These are phyloP conservation scores for Hyperoplus immaculatus DNA, from an alignment of 2,797 vertebrate species.

Conservation along the genomic window DNA sequence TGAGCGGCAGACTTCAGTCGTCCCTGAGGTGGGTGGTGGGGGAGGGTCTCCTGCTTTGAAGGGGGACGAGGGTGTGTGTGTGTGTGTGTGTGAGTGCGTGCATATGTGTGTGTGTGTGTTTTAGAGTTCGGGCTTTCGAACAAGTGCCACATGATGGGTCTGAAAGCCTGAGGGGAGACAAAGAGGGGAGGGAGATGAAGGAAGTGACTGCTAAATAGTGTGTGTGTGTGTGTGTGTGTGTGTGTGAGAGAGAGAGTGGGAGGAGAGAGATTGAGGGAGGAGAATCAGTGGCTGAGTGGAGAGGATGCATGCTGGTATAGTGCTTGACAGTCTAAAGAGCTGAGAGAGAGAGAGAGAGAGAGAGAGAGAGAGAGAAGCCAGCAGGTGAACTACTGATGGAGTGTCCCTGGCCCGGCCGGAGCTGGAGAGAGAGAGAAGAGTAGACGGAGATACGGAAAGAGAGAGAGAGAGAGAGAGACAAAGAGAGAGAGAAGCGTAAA, in stretches of 20 bases:
- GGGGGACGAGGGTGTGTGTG: conserved; percentile 23
- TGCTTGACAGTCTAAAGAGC: conserved; percentile 56
- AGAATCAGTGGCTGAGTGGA: conserved; percentile 57
- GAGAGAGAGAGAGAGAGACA: conserved; percentile 36
- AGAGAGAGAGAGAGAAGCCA: conserved; percentile 54
- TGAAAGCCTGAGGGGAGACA: conserved; percentile 46
- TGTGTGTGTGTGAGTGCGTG: too few species aligned
- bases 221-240: conserved; percentile 15
- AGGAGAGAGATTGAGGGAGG: conserved; percentile 54
- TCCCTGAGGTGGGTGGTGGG: conserved; percentile 25
- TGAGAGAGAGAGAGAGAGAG: conserved; percentile 37
- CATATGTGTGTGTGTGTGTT: neutral
- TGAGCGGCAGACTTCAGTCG: conserved; percentile 52
- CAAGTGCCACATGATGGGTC: conserved; percentile 21
- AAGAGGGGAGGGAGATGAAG: conserved; percentile 61
- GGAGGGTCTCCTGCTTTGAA: conserved; percentile 57
- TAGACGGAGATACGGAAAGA: conserved; percentile 7
- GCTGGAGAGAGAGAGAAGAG: conserved; percentile 29
- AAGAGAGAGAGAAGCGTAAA: conserved; percentile 22
- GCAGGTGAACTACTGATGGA: conserved; percentile 77
- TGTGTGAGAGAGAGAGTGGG: conserved; percentile 27
- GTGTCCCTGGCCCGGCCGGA: conserved; percentile 37
- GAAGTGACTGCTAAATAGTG: conserved; percentile 44
- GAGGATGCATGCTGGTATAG: conserved; percentile 61
- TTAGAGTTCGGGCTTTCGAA: conserved; percentile 29